Percentiles rank a stretch among this genome's conserved stretches.
phyloP scores from a whole-genome alignment of 2,113 vertebrate species.

The Bufo bufo region DNA sequence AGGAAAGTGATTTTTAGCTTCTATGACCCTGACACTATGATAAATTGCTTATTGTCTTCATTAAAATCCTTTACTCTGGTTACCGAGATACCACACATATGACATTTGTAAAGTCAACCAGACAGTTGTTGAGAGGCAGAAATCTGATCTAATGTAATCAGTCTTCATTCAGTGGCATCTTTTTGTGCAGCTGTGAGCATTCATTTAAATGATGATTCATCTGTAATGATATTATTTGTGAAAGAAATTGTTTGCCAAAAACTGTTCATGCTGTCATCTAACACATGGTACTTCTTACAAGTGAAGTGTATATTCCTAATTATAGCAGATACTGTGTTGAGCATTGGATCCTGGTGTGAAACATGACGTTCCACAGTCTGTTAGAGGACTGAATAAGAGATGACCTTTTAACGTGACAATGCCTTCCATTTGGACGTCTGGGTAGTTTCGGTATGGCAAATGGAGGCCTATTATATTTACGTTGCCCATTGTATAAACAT shows the following conservation, averaged over 20 bases:
- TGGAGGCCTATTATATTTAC: slow-evolving; percentile 11
- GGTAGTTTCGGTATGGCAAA: slow-evolving; percentile 20
- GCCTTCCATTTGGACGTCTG: slow-evolving; percentile 38
- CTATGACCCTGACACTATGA: slow-evolving; percentile 48
- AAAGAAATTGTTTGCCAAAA: slow-evolving; percentile 59
- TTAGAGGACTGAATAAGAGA: slow-evolving; percentile 43
- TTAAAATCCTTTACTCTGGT: slow-evolving; percentile 52
- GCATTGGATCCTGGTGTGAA: slow-evolving; percentile 44
- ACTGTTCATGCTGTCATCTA: slow-evolving; percentile 58
- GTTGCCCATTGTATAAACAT: slow-evolving; percentile 33
- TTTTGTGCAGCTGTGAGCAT: slow-evolving; percentile 59
- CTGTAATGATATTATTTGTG: slow-evolving; percentile 59
- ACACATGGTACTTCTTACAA: slow-evolving; percentile 58
- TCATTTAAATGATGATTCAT: slow-evolving; percentile 59
- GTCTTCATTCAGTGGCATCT: slow-evolving; percentile 57
- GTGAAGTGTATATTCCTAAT: slow-evolving; percentile 57
- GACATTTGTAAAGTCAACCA: slow-evolving; percentile 58
- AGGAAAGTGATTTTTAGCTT: slow-evolving; percentile 35
- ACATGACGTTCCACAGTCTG: slow-evolving; percentile 55
- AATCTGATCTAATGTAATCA: slow-evolving; percentile 57
- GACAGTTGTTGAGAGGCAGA: slow-evolving; percentile 57
- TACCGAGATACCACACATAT: slow-evolving; percentile 56
- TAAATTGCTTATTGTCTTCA: slow-evolving; percentile 48
- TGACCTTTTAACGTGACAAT: slow-evolving; percentile 57
- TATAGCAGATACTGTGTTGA: slow-evolving; percentile 51